Evolutionary conservation across 2,113 vertebrate genomes (phyloP).

Genomic region (Phyllostomus hastatus): DNA sequence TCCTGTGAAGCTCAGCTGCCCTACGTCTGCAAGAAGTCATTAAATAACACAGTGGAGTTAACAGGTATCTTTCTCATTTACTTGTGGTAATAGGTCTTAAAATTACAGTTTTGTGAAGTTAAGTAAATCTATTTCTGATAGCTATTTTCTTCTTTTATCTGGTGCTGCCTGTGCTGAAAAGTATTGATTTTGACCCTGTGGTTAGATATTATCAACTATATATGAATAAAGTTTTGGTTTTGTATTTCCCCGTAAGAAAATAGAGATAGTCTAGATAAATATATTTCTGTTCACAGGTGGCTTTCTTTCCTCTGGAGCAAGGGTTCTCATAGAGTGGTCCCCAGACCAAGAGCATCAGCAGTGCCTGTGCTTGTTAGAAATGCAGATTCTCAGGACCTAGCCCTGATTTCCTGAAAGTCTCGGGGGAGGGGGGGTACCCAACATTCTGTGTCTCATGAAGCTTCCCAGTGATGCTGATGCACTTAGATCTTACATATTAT

Average conservation of each 20-base stretch:
- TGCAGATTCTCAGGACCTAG: neutral
- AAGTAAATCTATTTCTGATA: neutral
- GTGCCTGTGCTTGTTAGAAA: neutral
- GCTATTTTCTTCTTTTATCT: neutral
- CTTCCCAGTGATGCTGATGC: neutral
- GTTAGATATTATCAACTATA: neutral
- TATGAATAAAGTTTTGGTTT: neutral
- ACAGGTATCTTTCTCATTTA: constrained; percentile 75
- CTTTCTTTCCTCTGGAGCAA: neutral
- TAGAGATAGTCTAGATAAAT: neutral
- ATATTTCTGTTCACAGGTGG: neutral
- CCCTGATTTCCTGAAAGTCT: neutral
- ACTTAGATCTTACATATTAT: neutral
- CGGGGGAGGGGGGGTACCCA: neutral
- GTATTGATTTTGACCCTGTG: neutral
- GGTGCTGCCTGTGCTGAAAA: neutral
- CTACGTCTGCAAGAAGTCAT: constrained; percentile 90
- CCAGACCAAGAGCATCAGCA: neutral
- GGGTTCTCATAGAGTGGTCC: neutral
- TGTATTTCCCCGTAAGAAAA: neutral
- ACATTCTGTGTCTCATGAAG: neutral
- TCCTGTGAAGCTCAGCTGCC: constrained; percentile 86
- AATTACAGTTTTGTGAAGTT: constrained; percentile 21
- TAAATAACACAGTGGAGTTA: constrained; percentile 49
- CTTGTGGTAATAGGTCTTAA: neutral